Base-by-base conservation (phyloP, 1,140 invertebrate species). In the Drosophila takahashii region DNA sequence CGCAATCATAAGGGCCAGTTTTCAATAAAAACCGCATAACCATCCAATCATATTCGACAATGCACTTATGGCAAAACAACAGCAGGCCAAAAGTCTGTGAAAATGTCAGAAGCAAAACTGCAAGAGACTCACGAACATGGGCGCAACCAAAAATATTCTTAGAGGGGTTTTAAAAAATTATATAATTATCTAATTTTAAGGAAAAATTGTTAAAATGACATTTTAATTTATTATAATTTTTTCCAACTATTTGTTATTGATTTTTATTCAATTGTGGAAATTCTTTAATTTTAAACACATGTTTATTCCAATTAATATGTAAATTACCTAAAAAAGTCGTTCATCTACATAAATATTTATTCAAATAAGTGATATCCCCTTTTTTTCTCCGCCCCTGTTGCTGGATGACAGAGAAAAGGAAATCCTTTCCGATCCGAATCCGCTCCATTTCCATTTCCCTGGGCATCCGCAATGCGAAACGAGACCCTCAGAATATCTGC, bases 371-470 rank as follows among this genome's bases (percentile, higher is more conserved):
- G 10, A 3, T 0, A 0, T 0, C 2, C 50, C 50, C 34, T 4
- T 27, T 15, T 15, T 26, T 5, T 10, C 16, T 37, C 26, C 32
- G 18, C 32, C 16, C n/a, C 16, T 9, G 18, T 3, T 16, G 32
- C 7, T 22, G 52, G 22, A 41, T 57, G 59, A 62, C 50, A 34
- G 64, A 50, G 67, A 64, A 57, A 48, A 57, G 67, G 3, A 26
- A 18, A 11, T 45, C 44, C 44, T 5, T 11, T 26, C 16, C 37
- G n/a, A 22, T 34, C n/a, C 36, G 16, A 27, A 15, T 50, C 45
- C 22, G 45, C 34, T 67, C 29, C 37, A 37, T 52, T 54, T 37
- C 22, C 57, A 9, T n/a, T 22, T 32, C 18, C 26, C 37, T 41
- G 34, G 22, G 36, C 48, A 50, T 16, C 10, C 29, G 48, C 27